Conservation (phyloP, 2,888 invertebrate genomes). For the Branchellion lobata region DNA sequence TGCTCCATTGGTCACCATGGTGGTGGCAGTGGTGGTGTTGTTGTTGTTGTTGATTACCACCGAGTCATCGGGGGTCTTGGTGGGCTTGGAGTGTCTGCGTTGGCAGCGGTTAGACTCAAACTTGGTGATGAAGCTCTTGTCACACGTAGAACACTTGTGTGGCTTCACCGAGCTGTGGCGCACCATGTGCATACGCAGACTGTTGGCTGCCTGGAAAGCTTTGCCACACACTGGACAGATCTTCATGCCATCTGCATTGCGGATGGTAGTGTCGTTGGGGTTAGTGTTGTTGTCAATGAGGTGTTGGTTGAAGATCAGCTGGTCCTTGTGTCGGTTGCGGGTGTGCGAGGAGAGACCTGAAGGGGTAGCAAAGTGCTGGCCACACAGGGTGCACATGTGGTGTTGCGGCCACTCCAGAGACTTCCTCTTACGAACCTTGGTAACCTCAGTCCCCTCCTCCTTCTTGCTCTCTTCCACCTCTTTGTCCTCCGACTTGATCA, state of each 20-base stretch:
- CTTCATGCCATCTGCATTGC: slow-evolving; percentile 7
- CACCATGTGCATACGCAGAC: slow-evolving; percentile 43
- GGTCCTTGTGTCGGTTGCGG: slow-evolving; percentile 38
- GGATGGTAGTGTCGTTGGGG: background rate
- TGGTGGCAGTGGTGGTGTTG: background rate
- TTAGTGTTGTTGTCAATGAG: slow-evolving; percentile 11
- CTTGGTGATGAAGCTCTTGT: slow-evolving; percentile 43
- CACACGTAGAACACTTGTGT: slow-evolving; percentile 43
- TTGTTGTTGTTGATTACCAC: no score
- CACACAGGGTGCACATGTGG: slow-evolving; percentile 42
- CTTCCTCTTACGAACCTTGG: background rate
- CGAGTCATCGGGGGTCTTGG: no score
- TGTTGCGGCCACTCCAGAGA: slow-evolving; percentile 32
- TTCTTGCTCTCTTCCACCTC: background rate
- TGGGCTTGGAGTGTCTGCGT: slow-evolving; percentile 27
- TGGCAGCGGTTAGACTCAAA: slow-evolving; percentile 41
- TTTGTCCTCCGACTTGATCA: slow-evolving; percentile 34
- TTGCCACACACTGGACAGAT: slow-evolving; percentile 43
- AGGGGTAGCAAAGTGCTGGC: slow-evolving; percentile 40
- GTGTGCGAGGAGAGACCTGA: slow-evolving; percentile 43
- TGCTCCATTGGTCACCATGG: background rate
- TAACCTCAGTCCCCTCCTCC: slow-evolving; percentile 6
- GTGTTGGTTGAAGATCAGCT: slow-evolving; percentile 40
- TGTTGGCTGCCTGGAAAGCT: slow-evolving; percentile 42
- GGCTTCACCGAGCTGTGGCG: slow-evolving; percentile 42